Conservation (phyloP, 2,113 vertebrate species). For the Sinosuthora webbiana region DNA sequence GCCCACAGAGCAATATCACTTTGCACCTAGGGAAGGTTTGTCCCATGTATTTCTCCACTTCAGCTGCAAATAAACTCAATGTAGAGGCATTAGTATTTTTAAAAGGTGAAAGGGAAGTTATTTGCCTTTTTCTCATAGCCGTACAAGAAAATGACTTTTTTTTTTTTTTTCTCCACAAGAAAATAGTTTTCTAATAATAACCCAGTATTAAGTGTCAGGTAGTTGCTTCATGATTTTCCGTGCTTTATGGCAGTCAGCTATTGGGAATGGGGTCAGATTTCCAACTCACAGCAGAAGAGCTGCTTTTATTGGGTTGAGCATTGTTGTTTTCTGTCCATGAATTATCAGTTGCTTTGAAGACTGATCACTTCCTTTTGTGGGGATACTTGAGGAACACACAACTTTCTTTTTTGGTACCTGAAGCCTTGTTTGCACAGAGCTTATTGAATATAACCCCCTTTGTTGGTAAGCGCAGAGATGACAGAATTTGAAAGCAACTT, state of each 20-base stretch:
- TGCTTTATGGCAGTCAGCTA: slow-evolving; percentile 23
- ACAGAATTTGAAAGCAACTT: background rate
- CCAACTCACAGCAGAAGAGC: background rate
- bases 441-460: background rate
- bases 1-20: slow-evolving; percentile 25
- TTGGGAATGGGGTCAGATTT: slow-evolving; percentile 27
- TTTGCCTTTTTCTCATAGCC: slow-evolving; percentile 24
- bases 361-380: slow-evolving; percentile 24
- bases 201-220: slow-evolving; percentile 45
- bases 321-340: slow-evolving; percentile 34
- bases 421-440: background rate
- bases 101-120: slow-evolving; percentile 15
- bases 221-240: slow-evolving; percentile 34
- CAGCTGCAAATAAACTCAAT: slow-evolving; percentile 38
- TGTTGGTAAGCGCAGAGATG: background rate
- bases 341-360: slow-evolving; percentile 49
- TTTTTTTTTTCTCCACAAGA: background rate
- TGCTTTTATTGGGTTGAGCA: slow-evolving; percentile 33
- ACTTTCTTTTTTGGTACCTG: slow-evolving; percentile 3
- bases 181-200: slow-evolving; percentile 57
- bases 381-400: background rate
- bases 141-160: background rate
- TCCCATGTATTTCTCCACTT: slow-evolving; percentile 52
- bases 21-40: slow-evolving; percentile 19
- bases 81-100: slow-evolving; percentile 43